Evolutionary conservation across 2,888 invertebrate genomes (phyloP).

Genomic region (Leptopilina drosophilae): DNA sequence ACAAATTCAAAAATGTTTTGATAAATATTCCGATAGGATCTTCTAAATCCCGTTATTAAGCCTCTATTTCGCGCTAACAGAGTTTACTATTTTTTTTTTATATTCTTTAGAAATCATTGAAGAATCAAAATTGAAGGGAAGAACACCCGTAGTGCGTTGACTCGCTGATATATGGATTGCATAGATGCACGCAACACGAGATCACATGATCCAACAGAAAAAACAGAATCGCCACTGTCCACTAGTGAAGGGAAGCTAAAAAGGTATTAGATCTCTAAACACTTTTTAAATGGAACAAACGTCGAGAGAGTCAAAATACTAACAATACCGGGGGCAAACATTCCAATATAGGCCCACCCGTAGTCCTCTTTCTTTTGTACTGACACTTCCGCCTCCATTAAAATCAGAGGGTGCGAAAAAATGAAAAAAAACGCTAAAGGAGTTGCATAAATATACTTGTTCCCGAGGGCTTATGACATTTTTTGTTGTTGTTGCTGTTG

Average conservation of each 20-base stretch:
- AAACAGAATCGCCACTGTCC: constrained; percentile 36
- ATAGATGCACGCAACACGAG: constrained; percentile 38
- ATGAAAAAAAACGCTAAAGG: constrained; percentile 24
- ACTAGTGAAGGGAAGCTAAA: neutral
- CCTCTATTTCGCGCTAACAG: constrained; percentile 28
- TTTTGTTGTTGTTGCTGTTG: neutral
- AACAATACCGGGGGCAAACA: constrained; percentile 70
- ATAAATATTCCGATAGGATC: constrained; percentile 21
- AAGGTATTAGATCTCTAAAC: constrained; percentile 67
- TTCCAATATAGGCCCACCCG: constrained; percentile 69
- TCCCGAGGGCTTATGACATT: constrained; percentile 30
- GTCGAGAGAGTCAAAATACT: constrained; percentile 66
- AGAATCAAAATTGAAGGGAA: constrained; percentile 55
- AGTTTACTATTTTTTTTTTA: constrained; percentile 39
- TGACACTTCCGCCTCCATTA: constrained; percentile 32
- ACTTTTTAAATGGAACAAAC: constrained; percentile 68
- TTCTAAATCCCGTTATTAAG: constrained; percentile 22
- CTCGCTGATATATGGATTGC: constrained; percentile 71
- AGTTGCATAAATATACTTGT: constrained; percentile 36
- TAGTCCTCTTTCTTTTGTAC: constrained; percentile 40
- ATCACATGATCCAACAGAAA: constrained; percentile 29
- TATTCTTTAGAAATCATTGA: constrained; percentile 48
- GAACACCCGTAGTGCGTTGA: constrained; percentile 71
- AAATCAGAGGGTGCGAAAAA: constrained; percentile 28
- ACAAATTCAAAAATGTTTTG: constrained; percentile 18